phyloP scores from a whole-genome alignment of 2,888 invertebrate species.

The Agonopterix arenella region DNA sequence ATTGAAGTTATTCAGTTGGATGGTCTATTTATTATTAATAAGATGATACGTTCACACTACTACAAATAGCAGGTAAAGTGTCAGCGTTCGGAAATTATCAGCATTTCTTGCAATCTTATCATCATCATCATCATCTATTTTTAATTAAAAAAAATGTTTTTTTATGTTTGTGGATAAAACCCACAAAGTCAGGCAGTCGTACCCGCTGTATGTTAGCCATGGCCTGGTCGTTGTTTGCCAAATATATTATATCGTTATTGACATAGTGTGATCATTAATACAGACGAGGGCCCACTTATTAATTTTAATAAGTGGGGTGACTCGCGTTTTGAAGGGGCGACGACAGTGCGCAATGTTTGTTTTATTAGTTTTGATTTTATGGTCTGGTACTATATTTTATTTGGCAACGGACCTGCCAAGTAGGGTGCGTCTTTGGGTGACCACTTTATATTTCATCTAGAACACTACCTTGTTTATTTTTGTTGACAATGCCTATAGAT shows the following conservation, averaged over 20 bases:
- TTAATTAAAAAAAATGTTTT: neutral
- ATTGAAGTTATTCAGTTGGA: too few relatives aligned
- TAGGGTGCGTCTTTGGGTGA: too few relatives aligned
- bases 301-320: conserved; percentile 75
- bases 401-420: too few relatives aligned
- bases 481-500: too few relatives aligned
- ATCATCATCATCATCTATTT: neutral
- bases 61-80: too few relatives aligned
- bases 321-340: conserved; percentile 47
- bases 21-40: too few relatives aligned
- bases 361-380: conserved; percentile 72
- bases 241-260: conserved; percentile 71
- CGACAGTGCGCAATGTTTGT: conserved; percentile 50
- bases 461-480: too few relatives aligned
- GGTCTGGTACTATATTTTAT: conserved; percentile 23
- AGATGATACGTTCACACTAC: too few relatives aligned
- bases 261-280: conserved; percentile 73
- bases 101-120: neutral
- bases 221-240: conserved; percentile 59
- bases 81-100: neutral
- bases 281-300: conserved; percentile 71
- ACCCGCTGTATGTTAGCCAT: conserved; percentile 22
- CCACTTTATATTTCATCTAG: too few relatives aligned
- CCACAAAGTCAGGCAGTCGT: conserved; percentile 17
- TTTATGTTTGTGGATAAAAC: conserved; percentile 10